Percentiles rank a stretch among this genome's conserved stretches.
Evolutionary conservation across 1,140 invertebrate genomes (phyloP).

Genomic region (Pogonus chalceus): DNA sequence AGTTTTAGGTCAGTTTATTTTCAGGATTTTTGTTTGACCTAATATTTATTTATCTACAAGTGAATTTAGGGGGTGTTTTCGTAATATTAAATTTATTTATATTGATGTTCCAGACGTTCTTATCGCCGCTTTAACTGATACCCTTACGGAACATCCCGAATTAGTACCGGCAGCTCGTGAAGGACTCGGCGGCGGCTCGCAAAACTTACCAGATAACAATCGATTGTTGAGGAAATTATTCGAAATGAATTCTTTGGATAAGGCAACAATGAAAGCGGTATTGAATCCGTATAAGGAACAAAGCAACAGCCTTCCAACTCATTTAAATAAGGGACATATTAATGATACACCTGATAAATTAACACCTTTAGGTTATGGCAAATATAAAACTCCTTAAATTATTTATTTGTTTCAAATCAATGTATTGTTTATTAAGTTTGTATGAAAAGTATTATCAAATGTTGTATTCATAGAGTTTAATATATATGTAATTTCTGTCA

Average conservation of each 20-base stretch:
- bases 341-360: neutral
- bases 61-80: neutral
- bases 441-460: neutral
- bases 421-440: neutral
- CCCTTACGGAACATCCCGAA: constrained; percentile 55
- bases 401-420: neutral
- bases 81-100: neutral
- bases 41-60: neutral
- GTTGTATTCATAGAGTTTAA: neutral
- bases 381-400: constrained; percentile 16
- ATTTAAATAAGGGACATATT: neutral
- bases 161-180: constrained; percentile 41
- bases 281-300: constrained; percentile 12
- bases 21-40: neutral
- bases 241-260: constrained; percentile 19
- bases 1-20: constrained; percentile 48
- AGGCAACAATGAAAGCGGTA: constrained; percentile 9
- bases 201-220: constrained; percentile 12
- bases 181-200: constrained; percentile 16
- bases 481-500: neutral
- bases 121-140: constrained; percentile 59
- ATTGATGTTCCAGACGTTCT: constrained; percentile 48
- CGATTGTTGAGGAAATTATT: constrained; percentile 18
- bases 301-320: constrained; percentile 5
- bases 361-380: constrained; percentile 10